Evolutionary conservation across 2,888 invertebrate species (phyloP).

Genomic region (Orgyia antiqua): DNA sequence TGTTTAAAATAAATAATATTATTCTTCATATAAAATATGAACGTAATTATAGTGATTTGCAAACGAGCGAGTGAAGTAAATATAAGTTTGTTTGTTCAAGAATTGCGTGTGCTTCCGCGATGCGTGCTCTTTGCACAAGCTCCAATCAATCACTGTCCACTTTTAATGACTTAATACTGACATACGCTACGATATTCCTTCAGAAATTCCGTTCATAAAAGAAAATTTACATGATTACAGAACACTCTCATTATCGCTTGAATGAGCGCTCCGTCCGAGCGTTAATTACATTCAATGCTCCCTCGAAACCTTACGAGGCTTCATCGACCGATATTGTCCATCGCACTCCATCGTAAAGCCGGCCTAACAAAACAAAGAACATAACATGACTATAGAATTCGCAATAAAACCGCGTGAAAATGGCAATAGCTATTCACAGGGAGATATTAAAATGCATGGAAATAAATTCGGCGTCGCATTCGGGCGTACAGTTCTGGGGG

Average conservation of each 20-base stretch:
- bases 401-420: slow-evolving; percentile 76
- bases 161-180: slow-evolving; percentile 72
- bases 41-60: slow-evolving; percentile 13
- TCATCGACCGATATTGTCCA: slow-evolving; percentile 60
- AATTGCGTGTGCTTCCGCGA: slow-evolving; percentile 58
- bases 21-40: slow-evolving; percentile 19
- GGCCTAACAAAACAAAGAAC: slow-evolving; percentile 60
- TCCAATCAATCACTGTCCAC: slow-evolving; percentile 67
- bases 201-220: slow-evolving; percentile 49
- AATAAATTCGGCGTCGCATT: slow-evolving; percentile 80
- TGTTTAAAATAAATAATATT: too few species aligned
- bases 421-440: slow-evolving; percentile 76
- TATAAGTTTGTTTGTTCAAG: too few species aligned
- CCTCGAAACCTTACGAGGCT: slow-evolving; percentile 56
- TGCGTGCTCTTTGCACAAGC: slow-evolving; percentile 56
- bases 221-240: slow-evolving; percentile 51
- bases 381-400: slow-evolving; percentile 54
- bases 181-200: slow-evolving; percentile 42
- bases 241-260: slow-evolving; percentile 49
- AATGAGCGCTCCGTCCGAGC: slow-evolving; percentile 38
- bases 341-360: slow-evolving; percentile 57
- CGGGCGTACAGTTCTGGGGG: slow-evolving; percentile 74
- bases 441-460: slow-evolving; percentile 79
- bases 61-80: slow-evolving; percentile 29
- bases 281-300: slow-evolving; percentile 49